These are phyloP conservation scores for Notamacropus eugenii DNA, from an alignment of 2,797 vertebrate genomes.

Conservation along the genomic window DNA sequence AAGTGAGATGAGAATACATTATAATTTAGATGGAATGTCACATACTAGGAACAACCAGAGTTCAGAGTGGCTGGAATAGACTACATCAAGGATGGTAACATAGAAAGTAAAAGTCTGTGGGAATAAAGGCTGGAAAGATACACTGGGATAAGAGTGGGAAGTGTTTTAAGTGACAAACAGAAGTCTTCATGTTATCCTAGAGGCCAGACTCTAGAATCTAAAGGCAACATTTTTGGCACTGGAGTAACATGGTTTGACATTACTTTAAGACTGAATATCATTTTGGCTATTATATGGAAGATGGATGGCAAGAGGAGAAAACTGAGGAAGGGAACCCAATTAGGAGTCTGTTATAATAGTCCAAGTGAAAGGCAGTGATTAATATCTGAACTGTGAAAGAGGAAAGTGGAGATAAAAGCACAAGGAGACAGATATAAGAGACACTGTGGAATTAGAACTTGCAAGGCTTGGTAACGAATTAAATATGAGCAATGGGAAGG, in stretches of 20 bases:
- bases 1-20: neutral
- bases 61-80: neutral
- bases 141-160: too few species aligned
- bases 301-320: neutral
- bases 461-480: neutral
- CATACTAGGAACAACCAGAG: neutral
- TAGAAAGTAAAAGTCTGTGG: neutral
- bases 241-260: too few species aligned
- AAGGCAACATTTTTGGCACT: too few species aligned
- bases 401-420: neutral
- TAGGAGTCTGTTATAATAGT: too few species aligned
- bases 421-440: neutral
- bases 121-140: too few species aligned
- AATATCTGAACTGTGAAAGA: neutral
- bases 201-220: too few species aligned
- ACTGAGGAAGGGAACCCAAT: too few species aligned
- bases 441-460: neutral
- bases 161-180: too few species aligned
- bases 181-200: too few species aligned
- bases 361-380: neutral
- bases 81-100: neutral
- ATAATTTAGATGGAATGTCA: neutral
- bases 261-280: neutral
- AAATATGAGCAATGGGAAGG: neutral
- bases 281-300: neutral